A percentile compares a stretch with the other conserved stretches of the same genome.
These are phyloP conservation scores for Pristionchus exspectatus DNA, from an alignment of 2,888 invertebrate genomes.

Conservation along the genomic window DNA sequence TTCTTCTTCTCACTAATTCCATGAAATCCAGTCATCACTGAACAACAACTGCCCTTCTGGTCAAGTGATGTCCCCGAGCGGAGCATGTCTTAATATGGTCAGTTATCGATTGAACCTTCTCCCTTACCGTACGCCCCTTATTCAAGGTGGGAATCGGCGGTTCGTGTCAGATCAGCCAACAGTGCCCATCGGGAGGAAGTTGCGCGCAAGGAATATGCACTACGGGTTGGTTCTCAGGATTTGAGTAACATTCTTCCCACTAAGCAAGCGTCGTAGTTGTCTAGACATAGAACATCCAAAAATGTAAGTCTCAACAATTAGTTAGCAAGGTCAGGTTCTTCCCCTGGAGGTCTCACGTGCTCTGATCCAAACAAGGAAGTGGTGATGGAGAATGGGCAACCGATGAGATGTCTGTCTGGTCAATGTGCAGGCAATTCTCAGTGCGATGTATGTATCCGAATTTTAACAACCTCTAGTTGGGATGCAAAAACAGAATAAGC, in stretches of 20 bases:
- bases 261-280: too few species aligned
- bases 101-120: neutral
- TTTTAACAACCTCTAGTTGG: neutral
- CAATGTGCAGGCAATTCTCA: neutral
- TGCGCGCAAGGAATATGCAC: slow-evolving; percentile 19
- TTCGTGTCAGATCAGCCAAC: slow-evolving; percentile 15
- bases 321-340: slow-evolving; percentile 11
- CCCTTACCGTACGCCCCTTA: neutral
- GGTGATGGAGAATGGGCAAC: slow-evolving; percentile 22
- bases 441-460: neutral
- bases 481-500: neutral
- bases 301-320: too few species aligned
- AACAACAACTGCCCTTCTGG: neutral
- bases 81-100: slow-evolving; percentile 15
- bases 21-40: neutral
- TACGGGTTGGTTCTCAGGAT: neutral
- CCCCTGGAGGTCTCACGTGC: neutral
- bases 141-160: slow-evolving; percentile 32
- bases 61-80: slow-evolving; percentile 40
- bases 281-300: too few species aligned
- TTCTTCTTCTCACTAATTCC: neutral
- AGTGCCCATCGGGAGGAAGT: neutral
- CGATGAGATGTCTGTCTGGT: neutral
- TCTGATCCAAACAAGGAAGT: slow-evolving; percentile 34
- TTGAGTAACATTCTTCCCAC: too few species aligned